phyloP scores from a whole-genome alignment of 2,888 invertebrate species.

The Osedax fenrisi region DNA sequence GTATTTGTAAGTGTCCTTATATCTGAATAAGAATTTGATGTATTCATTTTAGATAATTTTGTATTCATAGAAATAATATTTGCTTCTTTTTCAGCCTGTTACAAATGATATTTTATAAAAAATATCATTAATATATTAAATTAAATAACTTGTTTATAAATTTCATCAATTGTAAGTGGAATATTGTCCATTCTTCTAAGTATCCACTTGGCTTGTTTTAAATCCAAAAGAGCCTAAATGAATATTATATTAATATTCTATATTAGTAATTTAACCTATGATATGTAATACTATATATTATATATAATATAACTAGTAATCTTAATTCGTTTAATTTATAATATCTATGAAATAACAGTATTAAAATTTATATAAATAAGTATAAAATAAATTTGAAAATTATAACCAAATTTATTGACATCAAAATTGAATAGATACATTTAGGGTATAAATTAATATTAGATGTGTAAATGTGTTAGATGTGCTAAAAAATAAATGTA shows the following conservation, averaged over 20 bases:
- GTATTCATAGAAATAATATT: background rate
- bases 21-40: background rate
- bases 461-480: background rate
- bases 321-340: no score
- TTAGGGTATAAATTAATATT: background rate
- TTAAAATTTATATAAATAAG: background rate
- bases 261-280: no score
- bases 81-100: background rate
- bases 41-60: background rate
- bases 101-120: background rate
- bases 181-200: conserved; percentile 72
- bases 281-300: no score
- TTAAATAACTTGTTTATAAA: conserved; percentile 63
- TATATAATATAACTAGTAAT: no score
- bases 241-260: no score
- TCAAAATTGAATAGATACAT: background rate
- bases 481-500: background rate
- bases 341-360: no score
- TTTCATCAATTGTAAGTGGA: conserved; percentile 87
- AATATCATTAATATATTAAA: background rate
- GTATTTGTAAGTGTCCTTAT: no score
- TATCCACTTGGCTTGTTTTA: conserved; percentile 70
- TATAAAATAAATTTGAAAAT: background rate
- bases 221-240: conserved; percentile 74
- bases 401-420: background rate